A percentile compares a stretch with the other conserved stretches of the same genome.
phyloP scores from a whole-genome alignment of 1,140 invertebrate species.

The Pseudomyrmex flavicornis region DNA sequence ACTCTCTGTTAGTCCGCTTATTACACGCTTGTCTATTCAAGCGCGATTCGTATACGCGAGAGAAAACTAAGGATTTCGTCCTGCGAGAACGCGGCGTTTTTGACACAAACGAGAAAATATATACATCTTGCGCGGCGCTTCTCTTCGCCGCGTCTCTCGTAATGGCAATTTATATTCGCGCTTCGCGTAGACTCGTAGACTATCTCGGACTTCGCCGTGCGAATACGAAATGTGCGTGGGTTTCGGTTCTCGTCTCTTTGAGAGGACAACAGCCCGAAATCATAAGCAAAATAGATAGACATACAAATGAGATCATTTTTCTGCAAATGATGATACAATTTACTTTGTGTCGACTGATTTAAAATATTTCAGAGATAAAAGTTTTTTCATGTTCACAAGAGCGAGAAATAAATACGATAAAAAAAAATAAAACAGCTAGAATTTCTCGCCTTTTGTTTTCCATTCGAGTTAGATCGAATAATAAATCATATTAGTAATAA shows the following conservation, averaged over 20 bases:
- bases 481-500: background rate
- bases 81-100: slow-evolving; percentile 29
- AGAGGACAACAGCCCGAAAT: slow-evolving; percentile 33
- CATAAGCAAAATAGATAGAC: slow-evolving; percentile 27
- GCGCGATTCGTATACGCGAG: slow-evolving; percentile 45
- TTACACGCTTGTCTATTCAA: slow-evolving; percentile 14
- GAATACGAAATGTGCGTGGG: slow-evolving; percentile 54
- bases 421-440: no score
- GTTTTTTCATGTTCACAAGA: no score
- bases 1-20: slow-evolving; percentile 3
- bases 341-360: no score
- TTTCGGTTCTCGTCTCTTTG: slow-evolving; percentile 9
- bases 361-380: no score
- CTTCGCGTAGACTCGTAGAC: slow-evolving; percentile 32
- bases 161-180: slow-evolving; percentile 61
- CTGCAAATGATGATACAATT: slow-evolving; percentile 8
- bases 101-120: slow-evolving; percentile 53
- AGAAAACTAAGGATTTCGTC: slow-evolving; percentile 23
- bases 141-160: slow-evolving; percentile 50
- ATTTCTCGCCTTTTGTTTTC: no score
- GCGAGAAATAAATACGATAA: no score
- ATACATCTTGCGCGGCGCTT: slow-evolving; percentile 10
- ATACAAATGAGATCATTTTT: background rate
- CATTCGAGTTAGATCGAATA: no score
- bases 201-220: slow-evolving; percentile 34